Evolutionary conservation across 2,888 invertebrate genomes (phyloP), one percentile per base, ranked within the genome.

Genomic region (Chironomus riparius): DNA sequence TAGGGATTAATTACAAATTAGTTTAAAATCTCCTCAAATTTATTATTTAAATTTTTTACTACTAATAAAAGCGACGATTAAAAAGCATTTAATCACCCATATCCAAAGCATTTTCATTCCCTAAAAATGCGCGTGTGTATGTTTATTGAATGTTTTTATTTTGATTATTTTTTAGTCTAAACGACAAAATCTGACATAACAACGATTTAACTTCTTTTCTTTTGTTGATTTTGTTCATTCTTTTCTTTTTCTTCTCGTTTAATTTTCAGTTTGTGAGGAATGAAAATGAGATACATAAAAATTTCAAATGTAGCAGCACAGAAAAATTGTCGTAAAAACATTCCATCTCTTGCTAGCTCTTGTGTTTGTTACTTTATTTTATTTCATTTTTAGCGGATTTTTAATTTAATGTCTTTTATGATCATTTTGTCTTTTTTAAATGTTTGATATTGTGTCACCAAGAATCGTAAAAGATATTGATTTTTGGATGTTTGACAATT

Each of bases 1-100:
- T 65, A 22, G 24, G 38, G 65, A 65, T 65, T 65, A 65, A 65
- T 24, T 22, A 24, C 65, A 65, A 65, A 65, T 65, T 65, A 65
- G 22, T 24, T 65, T 24, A 13, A 24, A 24, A 22, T 24, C 65
- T 22, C 65, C 65, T 65, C 18, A 21, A 65, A 21, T 62, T 21
- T 21, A 62, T 22, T 21, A 18, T 12, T 62, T 18, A 56, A 18
- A 56, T 56, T 56, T n/a, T 56, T 18, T 56, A 56, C 5, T 15
- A 56, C 18, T 18, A 18, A 56, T 56, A 56, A 56, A 56, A 56
- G 18, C 6, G 15, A 56, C 56, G 56, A 56, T 56, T 56, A 56
- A 56, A 56, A 56, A 56, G 15, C 56, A 56, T 56, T 56, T 56
- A 56, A 56, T 56, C 56, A 56, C 56, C 15, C 15, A 56, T n/a